Evolutionary conservation across 2,888 invertebrate genomes (phyloP), one percentile per base, ranked within the genome.

Genomic region (Hirtodrosophila alboralis): DNA sequence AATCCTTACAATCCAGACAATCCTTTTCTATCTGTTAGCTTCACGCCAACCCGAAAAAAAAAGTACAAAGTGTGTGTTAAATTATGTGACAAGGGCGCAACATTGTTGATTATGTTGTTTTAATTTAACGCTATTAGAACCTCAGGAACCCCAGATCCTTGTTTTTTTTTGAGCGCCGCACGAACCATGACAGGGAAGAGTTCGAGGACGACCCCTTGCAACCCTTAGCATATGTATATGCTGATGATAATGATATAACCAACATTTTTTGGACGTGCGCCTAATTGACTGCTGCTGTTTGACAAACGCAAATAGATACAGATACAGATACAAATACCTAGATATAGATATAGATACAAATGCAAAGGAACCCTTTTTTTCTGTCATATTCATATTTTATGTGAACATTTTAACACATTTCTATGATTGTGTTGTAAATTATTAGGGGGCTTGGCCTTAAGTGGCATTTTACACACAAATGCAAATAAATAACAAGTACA

Each of bases 121-220:
- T 86, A 86, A 87, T 87, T 88, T 87, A 87, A 87, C 86, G 81
- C 88, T 81, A 88, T 87, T 87, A 87, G 81, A 69, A 68, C 73
- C 81, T 64, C 54, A 54, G 53, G 54, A n/a, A 66, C 79, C 81
- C 69, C 10, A 31, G 23, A 23, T 34, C 14, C 59, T 66, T 45
- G n/a, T 27, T 23, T 40, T 18, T 7, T 5, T 6, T 27, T 12
- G 16, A 13, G 27, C 21, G 14, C 31, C 10, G 12, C 28, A 41
- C 36, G 16, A 12, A 8, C 30, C 18, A 18, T 18, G 18, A 1
- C 18, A 18, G 18, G 18, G 4, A 7, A 9, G 26, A 14, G 36
- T n/a, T 10, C 12, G 33, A 38, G 38, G 49, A 38, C 47, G 69
- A 58, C 52, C 49, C 49, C 37, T 52, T 54, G 57, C 68, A 41